Conservation (phyloP, 2,888 invertebrate species). For the Nephrotoma appendiculata region DNA sequence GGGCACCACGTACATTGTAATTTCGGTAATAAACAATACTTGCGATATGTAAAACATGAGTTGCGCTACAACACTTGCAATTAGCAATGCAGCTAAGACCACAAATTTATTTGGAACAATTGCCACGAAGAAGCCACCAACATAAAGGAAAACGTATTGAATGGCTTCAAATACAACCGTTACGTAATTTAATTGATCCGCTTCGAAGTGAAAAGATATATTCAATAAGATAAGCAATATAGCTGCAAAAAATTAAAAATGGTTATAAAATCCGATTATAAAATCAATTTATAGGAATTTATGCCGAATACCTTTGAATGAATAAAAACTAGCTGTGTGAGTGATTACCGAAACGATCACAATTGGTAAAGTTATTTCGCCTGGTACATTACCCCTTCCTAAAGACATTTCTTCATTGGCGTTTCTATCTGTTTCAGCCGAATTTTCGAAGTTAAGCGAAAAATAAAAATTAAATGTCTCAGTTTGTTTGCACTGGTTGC, state of each 20-base stretch:
- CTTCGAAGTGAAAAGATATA: background rate
- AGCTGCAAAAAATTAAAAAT: background rate
- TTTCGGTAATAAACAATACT: background rate
- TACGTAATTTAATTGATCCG: background rate
- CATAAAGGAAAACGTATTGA: background rate
- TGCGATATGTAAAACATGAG: background rate
- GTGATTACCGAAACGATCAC: no score
- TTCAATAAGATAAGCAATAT: background rate
- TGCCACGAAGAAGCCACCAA: background rate
- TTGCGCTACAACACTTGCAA: background rate
- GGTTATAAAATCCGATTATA: background rate
- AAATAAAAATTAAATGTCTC: no score
- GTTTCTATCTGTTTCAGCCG: no score
- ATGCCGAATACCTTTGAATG: no score
- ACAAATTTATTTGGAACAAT: background rate
- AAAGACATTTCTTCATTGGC: no score
- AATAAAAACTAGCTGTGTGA: no score
- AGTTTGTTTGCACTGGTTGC: no score
- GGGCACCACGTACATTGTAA: background rate
- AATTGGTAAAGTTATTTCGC: no score
- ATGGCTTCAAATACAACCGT: background rate
- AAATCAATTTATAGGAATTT: background rate
- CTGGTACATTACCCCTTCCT: no score
- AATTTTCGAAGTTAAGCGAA: no score
- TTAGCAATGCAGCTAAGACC: background rate